phyloP scores from a whole-genome alignment of 2,797 vertebrate genomes.

The Sphenopsis melanotis region DNA sequence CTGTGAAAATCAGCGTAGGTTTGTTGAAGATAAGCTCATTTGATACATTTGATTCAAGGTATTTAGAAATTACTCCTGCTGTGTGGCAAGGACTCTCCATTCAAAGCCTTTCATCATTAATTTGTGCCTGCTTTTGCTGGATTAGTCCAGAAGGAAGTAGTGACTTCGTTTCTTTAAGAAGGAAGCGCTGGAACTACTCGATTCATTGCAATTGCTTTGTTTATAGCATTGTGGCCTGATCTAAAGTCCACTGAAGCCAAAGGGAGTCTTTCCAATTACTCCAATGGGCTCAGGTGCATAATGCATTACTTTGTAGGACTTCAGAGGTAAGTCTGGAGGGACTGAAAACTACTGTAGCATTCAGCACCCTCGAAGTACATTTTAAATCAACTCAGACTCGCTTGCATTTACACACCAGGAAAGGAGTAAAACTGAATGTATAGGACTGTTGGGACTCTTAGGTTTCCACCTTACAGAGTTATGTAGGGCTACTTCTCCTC shows the following conservation, averaged over 20 bases:
- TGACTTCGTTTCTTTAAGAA: neutral
- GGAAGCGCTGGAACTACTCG: neutral
- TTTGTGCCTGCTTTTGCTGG: neutral
- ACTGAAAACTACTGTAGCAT: neutral
- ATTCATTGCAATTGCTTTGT: slow-evolving; percentile 8
- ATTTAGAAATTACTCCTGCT: slow-evolving; percentile 2
- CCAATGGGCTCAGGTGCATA: slow-evolving; percentile 21
- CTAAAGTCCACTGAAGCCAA: slow-evolving; percentile 38
- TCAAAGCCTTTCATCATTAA: neutral
- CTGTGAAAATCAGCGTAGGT: neutral
- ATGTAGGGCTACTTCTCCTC: neutral
- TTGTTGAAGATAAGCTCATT: neutral
- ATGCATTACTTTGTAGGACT: slow-evolving; percentile 8
- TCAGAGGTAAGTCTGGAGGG: slow-evolving; percentile 53
- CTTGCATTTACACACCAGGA: neutral
- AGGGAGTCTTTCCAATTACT: neutral
- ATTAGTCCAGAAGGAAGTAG: neutral
- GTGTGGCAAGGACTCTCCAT: neutral
- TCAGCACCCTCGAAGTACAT: neutral
- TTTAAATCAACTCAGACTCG: neutral
- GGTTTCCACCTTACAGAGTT: neutral
- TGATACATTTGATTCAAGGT: neutral
- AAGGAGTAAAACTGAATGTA: neutral
- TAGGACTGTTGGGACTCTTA: neutral
- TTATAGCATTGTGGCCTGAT: slow-evolving; percentile 55